phyloP scores from a whole-genome alignment of 2,113 vertebrate genomes.

The Ellobius talpinus region DNA sequence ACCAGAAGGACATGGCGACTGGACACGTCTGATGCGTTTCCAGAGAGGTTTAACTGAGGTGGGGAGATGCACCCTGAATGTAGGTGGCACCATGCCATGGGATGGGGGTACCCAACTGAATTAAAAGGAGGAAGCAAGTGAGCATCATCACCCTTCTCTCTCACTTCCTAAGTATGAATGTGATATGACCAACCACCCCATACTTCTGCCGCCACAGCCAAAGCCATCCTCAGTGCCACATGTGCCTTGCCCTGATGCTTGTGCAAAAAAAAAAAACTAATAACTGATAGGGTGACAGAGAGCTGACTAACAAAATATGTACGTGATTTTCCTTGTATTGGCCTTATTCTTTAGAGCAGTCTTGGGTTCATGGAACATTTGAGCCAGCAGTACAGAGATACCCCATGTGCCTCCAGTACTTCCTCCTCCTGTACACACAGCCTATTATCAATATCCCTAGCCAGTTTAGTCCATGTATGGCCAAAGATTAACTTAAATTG shows the following conservation, averaged over 20 bases:
- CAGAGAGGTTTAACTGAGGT: neutral
- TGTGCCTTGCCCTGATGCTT: neutral
- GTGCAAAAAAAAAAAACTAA: neutral
- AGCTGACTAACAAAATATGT: neutral
- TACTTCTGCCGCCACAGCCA: neutral
- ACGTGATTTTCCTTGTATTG: neutral
- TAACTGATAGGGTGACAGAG: neutral
- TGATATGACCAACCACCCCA: neutral
- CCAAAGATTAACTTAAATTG: neutral
- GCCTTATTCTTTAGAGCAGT: neutral
- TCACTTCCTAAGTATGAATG: neutral
- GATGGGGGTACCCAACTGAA: neutral
- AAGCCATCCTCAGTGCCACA: neutral
- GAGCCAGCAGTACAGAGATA: neutral
- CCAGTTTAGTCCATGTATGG: neutral
- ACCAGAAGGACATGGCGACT: neutral
- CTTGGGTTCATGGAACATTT: neutral
- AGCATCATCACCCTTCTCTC: neutral
- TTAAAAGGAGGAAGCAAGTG: neutral
- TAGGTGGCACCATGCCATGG: neutral
- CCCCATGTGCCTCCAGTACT: neutral
- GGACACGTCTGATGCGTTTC: neutral
- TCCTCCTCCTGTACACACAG: neutral
- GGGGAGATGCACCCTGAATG: neutral
- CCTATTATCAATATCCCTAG: neutral